A percentile compares a stretch with the other conserved stretches of the same genome.
Conservation (phyloP, 2,113 vertebrate genomes). For the Forbesichthys papilliferus region DNA sequence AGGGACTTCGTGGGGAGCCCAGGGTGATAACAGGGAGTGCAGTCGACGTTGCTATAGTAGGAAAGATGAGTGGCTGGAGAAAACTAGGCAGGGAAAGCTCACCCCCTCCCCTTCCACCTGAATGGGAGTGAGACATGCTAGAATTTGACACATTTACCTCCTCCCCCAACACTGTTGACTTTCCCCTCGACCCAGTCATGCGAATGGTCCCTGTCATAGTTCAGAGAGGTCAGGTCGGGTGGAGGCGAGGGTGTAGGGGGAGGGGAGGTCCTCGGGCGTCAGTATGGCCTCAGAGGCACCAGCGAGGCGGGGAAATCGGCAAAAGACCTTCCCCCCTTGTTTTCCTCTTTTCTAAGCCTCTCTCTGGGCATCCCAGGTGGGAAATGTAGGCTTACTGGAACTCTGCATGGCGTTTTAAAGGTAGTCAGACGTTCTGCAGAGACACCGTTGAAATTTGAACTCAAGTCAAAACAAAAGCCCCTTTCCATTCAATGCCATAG, state of each 20-base stretch:
- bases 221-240: slow-evolving; percentile 1
- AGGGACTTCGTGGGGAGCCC: no score
- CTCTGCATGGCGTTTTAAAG: no score
- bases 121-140: slow-evolving; percentile 59
- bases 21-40: no score
- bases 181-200: slow-evolving; percentile 67
- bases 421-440: no score
- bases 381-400: no score
- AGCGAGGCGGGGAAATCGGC: slow-evolving; percentile 53
- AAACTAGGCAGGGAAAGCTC: slow-evolving; percentile 23
- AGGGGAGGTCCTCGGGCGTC: slow-evolving; percentile 56
- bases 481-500: no score
- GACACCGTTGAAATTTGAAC: no score
- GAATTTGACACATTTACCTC: slow-evolving; percentile 42
- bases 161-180: slow-evolving; percentile 55
- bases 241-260: slow-evolving; percentile 40
- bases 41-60: no score
- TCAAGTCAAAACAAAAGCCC: no score
- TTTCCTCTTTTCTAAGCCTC: slow-evolving; percentile 43
- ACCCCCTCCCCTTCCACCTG: slow-evolving; percentile 7
- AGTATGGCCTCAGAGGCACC: slow-evolving; percentile 60
- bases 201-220: no score
- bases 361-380: slow-evolving; percentile 12
- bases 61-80: background rate
- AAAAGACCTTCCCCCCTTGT: slow-evolving; percentile 56